Conservation (phyloP, 2,113 vertebrate genomes). For the Chaetodon auriga region DNA sequence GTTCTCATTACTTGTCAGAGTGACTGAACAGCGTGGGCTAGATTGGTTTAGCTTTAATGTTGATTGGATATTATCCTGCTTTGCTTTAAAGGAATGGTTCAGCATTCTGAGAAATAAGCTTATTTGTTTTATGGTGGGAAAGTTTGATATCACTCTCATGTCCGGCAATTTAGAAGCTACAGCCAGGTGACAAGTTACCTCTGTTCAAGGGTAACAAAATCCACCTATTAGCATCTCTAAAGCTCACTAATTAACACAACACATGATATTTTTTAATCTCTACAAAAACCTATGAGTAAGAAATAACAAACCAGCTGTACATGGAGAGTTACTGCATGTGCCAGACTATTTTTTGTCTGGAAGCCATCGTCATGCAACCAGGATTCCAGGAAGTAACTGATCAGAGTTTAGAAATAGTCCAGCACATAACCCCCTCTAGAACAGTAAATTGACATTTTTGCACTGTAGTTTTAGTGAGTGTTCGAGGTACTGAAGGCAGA, state of each 20-base stretch:
- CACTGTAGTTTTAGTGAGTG: background rate
- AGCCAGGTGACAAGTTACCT: background rate
- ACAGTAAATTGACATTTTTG: background rate
- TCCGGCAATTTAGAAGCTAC: background rate
- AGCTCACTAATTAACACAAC: background rate
- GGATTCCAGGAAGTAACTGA: background rate
- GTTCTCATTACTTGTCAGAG: background rate
- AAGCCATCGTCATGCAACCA: background rate
- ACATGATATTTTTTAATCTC: background rate
- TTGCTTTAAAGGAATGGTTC: background rate
- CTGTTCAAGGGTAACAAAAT: background rate
- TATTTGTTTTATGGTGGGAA: background rate
- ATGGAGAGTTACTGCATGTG: background rate
- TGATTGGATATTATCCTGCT: background rate
- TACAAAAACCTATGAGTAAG: background rate
- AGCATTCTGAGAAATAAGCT: background rate
- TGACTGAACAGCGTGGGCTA: background rate
- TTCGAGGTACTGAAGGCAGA: background rate
- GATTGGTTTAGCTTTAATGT: background rate
- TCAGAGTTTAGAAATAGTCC: background rate
- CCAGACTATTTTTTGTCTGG: background rate
- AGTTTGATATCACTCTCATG: no score
- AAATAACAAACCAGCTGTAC: no score
- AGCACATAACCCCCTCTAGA: background rate
- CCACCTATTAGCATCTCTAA: background rate